Evolutionary conservation across 2,113 vertebrate genomes (phyloP), one percentile per base, ranked within the genome.

Genomic region (Ceyx cyanopectus): DNA sequence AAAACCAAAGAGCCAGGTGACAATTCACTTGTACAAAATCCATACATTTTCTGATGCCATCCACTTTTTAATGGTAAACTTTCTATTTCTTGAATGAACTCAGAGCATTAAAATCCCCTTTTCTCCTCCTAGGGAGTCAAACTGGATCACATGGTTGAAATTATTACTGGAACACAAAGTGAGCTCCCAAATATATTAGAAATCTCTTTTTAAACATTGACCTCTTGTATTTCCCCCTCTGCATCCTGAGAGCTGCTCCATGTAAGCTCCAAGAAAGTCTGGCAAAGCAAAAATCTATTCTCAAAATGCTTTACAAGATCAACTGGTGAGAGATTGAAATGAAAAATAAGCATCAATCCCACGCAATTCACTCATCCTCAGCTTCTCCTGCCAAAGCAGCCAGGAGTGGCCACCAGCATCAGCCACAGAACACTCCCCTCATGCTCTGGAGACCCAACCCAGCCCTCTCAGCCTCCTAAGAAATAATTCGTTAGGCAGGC

Each of bases 401-500:
- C 32, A 82, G 48, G 48, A 76, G 76, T 26, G 60, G 34, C 67
- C 79, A 61, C 68, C 32, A 24, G 24, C 26, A 62, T 11, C 68
- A 50, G 53, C 7, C 3, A 87, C 61, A 81, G 57, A 74, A 61
- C 67, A 75, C 87, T 83, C 69, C 79, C 61, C 56, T 89, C 84
- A 70, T 8, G n/a, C 70, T 54, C 46, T 37, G 48, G 26, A 65
- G 82, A 65, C 56, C 29, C 75, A 83, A 73, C 63, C 45, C 74
- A 79, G 79, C 45, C 23, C 24, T 67, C 51, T 66, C 78, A 65
- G 23, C 50, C 32, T 51, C 24, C 4, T 8, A 81, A 70, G 65
- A 90, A 96, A 75, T 61, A 89, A 94, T 30, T 66, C 93, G 11
- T 26, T 72, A 34, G 80, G 56, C 83, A 92, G 27, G 61, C 72